Percentiles rank a stretch among this genome's conserved stretches.
Evolutionary conservation across 2,888 invertebrate genomes (phyloP).

Genomic region (Mesopsocus fuscifrons): DNA sequence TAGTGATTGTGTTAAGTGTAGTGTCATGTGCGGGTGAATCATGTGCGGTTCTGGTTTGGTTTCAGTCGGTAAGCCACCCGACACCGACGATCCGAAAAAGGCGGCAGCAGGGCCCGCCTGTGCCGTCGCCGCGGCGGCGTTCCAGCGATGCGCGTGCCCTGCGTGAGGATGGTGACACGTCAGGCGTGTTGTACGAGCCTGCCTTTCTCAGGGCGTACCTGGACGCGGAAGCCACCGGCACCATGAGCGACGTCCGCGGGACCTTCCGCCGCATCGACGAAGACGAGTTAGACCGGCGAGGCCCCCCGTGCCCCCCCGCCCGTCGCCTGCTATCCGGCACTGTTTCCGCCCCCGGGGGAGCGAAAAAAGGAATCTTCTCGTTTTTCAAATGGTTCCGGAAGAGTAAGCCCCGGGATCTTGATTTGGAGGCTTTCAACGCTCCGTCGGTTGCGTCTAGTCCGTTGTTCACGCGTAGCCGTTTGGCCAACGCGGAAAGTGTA

Average conservation of each 20-base stretch:
- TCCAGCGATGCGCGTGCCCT: not conserved
- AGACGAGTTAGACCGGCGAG: not conserved
- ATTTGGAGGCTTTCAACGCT: conserved; percentile 21
- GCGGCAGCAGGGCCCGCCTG: not conserved
- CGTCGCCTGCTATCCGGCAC: not conserved
- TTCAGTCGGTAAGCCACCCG: not conserved
- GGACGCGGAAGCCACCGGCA: not conserved
- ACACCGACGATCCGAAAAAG: not conserved
- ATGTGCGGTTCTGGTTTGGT: not conserved
- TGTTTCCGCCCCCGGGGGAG: not conserved
- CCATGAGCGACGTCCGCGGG: not conserved
- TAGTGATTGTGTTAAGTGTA: no score
- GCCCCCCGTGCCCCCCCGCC: not conserved
- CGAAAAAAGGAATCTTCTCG: conserved; percentile 32
- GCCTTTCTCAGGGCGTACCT: not conserved
- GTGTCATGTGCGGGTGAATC: no score
- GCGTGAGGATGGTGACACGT: not conserved
- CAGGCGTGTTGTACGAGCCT: not conserved
- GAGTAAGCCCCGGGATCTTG: conserved; percentile 22
- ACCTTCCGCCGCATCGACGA: not conserved
- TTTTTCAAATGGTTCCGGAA: conserved; percentile 56
- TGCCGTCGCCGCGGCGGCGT: not conserved
- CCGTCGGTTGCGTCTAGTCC: conserved; percentile 16
- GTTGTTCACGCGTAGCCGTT: conserved; percentile 18
- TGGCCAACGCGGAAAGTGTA: conserved; percentile 38